phyloP scores from a whole-genome alignment of 1,140 invertebrate species.

The Drosophila arawakana region DNA sequence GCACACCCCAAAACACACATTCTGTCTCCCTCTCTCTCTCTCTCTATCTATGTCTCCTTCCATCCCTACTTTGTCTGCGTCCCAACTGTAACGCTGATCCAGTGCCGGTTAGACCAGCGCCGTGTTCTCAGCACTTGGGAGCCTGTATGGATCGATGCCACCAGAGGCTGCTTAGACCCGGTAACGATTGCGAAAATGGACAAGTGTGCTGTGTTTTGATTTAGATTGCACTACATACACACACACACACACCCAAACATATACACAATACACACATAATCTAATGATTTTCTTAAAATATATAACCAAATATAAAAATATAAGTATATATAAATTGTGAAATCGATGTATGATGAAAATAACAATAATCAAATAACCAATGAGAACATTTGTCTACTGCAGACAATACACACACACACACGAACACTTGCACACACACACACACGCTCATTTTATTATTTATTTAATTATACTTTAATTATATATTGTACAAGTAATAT shows the following conservation, averaged over 20 bases:
- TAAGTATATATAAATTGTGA: not conserved
- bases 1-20: not conserved
- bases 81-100: constrained; percentile 26
- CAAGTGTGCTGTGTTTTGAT: constrained; percentile 75
- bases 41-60: constrained; percentile 6
- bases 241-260: not conserved
- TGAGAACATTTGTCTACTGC: constrained; percentile 26
- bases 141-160: constrained; percentile 69
- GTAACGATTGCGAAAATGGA: constrained; percentile 70
- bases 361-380: constrained; percentile 15
- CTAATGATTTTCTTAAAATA: not conserved
- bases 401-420: constrained; percentile 54
- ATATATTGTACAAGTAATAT: constrained; percentile 66
- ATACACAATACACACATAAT: constrained; percentile 11
- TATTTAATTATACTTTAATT: constrained; percentile 71
- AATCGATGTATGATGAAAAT: constrained; percentile 15
- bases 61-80: constrained; percentile 20
- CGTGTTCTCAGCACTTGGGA: constrained; percentile 69
- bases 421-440: constrained; percentile 45
- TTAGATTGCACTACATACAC: constrained; percentile 17
- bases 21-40: constrained; percentile 27
- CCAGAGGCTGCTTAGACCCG: constrained; percentile 59
- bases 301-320: not conserved
- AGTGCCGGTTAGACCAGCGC: constrained; percentile 80
- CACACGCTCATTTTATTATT: constrained; percentile 54